Base-by-base conservation (phyloP, 2,113 vertebrate species). In the Hyla sarda region DNA sequence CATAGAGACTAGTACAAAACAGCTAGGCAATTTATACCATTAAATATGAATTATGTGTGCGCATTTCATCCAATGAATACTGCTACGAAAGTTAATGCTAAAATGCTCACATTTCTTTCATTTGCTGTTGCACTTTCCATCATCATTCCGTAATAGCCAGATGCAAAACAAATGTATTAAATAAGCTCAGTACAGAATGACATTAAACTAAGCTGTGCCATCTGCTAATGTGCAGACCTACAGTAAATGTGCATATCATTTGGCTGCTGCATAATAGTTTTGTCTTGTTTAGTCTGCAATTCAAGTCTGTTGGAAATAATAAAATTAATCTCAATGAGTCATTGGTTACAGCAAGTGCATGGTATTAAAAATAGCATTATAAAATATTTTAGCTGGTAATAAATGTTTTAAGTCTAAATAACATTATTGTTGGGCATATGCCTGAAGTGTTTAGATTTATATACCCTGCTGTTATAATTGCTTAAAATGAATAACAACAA, bases 241-340 rank as follows among this genome's bases (percentile, higher is more conserved):
- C 82, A 67, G 73, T 84, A 84, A 77, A 77, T 77, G 73, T 77
- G 73, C 73, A 77, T 65, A 76, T 76, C 37, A 45, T 50, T 77
- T 84, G 73, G 83, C 83, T 65, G 83, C 25, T 50, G 45, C 50
- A 65, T 47, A 77, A 77, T 77, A 62, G 34, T 23, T 84, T 54
- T 62, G 73, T 65, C 72, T 76, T 84, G 83, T 84, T 84, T 84
- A 60, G 83, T 77, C 73, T 77, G 83, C 28, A 50, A 11, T 84
- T 84, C 8, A 76, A 28, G 47, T 76, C 32, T 65, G 16, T 30
- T 34, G 54, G 34, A 76, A 84, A 65, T 56, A 83, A 72, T 58
- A 83, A 74, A 83, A 83, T 76, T 32, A 41, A 65, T 76, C 32
- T 65, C 25, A 5, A 34, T 60, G 69, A 84, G 82, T 84, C 72